Evolutionary conservation across 1,140 invertebrate genomes (phyloP), one percentile per base, ranked within the genome.

Genomic region (Panonychus citri): DNA sequence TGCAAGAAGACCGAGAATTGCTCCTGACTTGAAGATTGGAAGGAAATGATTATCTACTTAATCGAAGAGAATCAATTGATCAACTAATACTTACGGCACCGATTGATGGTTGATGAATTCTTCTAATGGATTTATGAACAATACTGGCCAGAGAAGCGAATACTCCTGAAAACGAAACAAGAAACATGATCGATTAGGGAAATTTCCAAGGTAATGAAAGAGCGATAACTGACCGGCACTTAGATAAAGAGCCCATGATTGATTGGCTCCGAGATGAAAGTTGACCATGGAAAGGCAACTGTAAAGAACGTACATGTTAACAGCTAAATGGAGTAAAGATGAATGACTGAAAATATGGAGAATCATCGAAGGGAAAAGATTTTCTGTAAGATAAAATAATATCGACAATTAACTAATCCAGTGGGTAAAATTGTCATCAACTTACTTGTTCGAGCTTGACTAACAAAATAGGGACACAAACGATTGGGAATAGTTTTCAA

Each of bases 291-390:
- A 64, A 30, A 72, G 69, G 64, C 81, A 96, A 64, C 81, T 90
- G 65, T 89, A 81, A 24, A 96, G 70, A 24, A 93, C 90, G 73
- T 86, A 93, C 91, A 97, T 96, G 71, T 97, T 97, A 39, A 81
- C 77, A 64, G 77, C 77, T 51, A 96, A 74, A 73, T 97, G 93
- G 48, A 89, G 70, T 34, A 77, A 65, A 12, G 81, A 85, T 64
- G 82, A 81, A 68, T 97, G 93, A 65, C 89, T 95, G 69, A 97
- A 96, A 51, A 81, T 83, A 12, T 85, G 89, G 1, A 95, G 69
- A 19, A 95, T 64, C 86, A 94, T 89, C 24, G 90, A 85, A 70
- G 78, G 59, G 28, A 60, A 48, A 24, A 39, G 52, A 39, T 5
- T 28, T 28, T 52, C 24, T 61, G 26, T 27, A 24, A 19, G n/a